Evolutionary conservation across 2,797 vertebrate species (phyloP).

Genomic region (Anguilla anguilla): DNA sequence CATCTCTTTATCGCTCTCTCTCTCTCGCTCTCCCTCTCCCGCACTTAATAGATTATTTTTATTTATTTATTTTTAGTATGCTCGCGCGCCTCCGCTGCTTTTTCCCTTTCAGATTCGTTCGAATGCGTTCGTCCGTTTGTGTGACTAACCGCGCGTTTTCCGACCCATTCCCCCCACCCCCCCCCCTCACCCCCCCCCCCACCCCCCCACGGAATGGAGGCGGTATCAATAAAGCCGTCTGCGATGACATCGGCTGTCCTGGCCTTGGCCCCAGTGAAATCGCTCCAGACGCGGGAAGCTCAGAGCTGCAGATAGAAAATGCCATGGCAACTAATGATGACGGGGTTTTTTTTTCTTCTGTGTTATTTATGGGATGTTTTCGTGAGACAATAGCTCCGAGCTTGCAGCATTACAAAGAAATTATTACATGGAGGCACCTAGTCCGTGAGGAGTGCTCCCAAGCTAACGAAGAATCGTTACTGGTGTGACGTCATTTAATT

Average conservation of each 20-base stretch:
- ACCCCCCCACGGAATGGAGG: not conserved
- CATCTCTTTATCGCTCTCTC: not conserved
- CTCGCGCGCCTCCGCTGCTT: not conserved
- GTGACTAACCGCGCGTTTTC: not conserved
- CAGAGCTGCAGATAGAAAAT: not conserved
- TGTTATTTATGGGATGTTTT: not conserved
- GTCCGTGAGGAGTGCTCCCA: not conserved
- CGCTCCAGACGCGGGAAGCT: not conserved
- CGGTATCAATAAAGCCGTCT: not conserved
- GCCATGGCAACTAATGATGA: not conserved
- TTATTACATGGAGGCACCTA: not conserved
- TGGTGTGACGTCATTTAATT: not conserved
- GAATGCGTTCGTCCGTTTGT: not conserved
- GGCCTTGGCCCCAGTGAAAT: not conserved
- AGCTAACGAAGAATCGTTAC: not conserved
- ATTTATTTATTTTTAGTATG: not conserved
- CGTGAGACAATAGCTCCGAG: not conserved
- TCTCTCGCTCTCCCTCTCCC: slow-evolving; percentile 1
- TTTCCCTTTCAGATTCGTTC: not conserved
- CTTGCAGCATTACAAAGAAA: not conserved
- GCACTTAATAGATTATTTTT: slow-evolving; percentile 5
- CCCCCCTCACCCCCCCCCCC: too few species aligned
- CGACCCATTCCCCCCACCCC: too few species aligned
- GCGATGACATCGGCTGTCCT: not conserved
- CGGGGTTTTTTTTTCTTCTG: not conserved